Conservation (phyloP, 2,113 vertebrate species). For the Phalacrocorax aristotelis region DNA sequence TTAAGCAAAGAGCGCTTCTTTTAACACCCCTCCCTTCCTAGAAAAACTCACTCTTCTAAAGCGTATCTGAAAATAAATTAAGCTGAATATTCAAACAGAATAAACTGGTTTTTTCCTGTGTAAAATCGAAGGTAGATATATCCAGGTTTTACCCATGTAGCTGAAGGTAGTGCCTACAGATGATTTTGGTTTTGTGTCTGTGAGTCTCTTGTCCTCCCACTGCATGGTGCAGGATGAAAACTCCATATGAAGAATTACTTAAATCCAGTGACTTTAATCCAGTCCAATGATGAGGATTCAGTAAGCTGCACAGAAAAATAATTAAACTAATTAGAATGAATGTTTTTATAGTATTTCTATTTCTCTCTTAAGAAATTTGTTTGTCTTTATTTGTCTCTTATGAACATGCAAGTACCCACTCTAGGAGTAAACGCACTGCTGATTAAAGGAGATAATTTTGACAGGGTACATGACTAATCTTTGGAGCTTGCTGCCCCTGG, state of each 20-base stretch:
- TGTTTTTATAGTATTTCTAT: constrained; percentile 12
- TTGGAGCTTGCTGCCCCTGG: background rate
- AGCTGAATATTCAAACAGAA: background rate
- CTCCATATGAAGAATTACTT: background rate
- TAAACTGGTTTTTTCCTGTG: background rate
- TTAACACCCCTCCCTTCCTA: background rate
- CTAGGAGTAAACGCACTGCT: background rate
- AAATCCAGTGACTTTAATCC: constrained; percentile 8
- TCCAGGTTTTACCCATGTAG: background rate
- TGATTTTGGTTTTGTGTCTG: background rate
- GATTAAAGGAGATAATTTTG: constrained; percentile 22
- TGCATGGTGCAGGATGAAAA: background rate
- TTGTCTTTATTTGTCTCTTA: constrained; percentile 28
- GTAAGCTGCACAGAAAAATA: constrained; percentile 4
- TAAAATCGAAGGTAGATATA: background rate
- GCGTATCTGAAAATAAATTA: background rate
- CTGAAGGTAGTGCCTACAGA: background rate
- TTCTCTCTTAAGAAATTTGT: constrained; percentile 12
- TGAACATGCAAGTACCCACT: background rate
- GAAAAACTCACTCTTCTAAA: background rate
- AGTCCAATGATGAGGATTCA: background rate
- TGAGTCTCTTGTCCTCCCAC: background rate
- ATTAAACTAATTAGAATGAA: constrained; percentile 46
- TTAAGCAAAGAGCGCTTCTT: background rate
- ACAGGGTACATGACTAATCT: background rate